Evolutionary conservation across 2,888 invertebrate species (phyloP).

Genomic region (Orchestes rusci): DNA sequence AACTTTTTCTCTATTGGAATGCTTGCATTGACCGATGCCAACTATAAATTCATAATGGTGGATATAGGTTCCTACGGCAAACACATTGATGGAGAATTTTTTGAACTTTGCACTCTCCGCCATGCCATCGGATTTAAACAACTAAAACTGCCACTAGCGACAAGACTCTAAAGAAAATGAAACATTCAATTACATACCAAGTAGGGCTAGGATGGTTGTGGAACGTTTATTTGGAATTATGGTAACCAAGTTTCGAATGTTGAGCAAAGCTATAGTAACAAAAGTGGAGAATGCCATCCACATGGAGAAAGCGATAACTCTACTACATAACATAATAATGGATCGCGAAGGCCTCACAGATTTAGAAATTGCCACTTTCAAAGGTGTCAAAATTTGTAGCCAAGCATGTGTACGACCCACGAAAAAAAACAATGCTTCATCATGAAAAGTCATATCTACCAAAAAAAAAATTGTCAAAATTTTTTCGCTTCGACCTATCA

Average conservation of each 20-base stretch:
- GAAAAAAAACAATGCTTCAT: too few relatives aligned
- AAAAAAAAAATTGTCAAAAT: too few relatives aligned
- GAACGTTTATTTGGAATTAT: constrained; percentile 30
- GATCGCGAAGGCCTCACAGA: constrained; percentile 10
- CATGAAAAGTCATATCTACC: too few relatives aligned
- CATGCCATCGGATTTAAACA: too few relatives aligned
- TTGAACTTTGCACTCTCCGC: too few relatives aligned
- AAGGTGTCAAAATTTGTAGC: too few relatives aligned
- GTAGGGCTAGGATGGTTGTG: constrained; percentile 28
- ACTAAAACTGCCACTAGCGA: too few relatives aligned
- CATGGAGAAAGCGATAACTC: constrained; percentile 19
- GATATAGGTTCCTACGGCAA: constrained; percentile 14
- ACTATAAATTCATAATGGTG: constrained; percentile 14
- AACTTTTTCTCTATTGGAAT: constrained; percentile 4
- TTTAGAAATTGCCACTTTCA: too few relatives aligned
- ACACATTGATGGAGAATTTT: constrained; percentile 14
- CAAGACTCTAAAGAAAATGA: constrained; percentile 16
- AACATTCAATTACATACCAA: too few relatives aligned
- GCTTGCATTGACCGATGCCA: constrained; percentile 10
- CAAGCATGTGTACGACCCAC: too few relatives aligned
- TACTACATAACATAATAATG: constrained; percentile 19
- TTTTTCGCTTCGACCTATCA: too few relatives aligned
- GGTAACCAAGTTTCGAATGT: constrained; percentile 17
- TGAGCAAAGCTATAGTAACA: constrained; percentile 19
- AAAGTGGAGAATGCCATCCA: constrained; percentile 18